Conservation (phyloP, 2,888 invertebrate genomes). For the Papilio elwesi region DNA sequence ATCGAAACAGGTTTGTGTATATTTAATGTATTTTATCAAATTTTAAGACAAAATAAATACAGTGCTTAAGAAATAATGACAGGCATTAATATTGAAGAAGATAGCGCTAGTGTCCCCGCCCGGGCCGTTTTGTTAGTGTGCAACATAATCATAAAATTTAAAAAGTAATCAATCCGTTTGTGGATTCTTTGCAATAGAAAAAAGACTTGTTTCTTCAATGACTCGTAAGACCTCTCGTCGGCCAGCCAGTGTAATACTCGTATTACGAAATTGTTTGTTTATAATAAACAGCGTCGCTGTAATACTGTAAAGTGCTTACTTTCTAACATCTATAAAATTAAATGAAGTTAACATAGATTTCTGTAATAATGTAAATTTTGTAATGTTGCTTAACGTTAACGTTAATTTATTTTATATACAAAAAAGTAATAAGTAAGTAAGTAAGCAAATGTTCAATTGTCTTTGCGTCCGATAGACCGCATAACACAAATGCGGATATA, state of each 20-base stretch:
- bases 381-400: background rate
- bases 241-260: conserved; percentile 67
- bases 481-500: conserved; percentile 12
- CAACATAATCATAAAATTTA: conserved; percentile 78
- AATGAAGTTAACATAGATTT: conserved; percentile 21
- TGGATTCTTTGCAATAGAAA: conserved; percentile 62
- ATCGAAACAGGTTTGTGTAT: conserved; percentile 41
- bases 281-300: conserved; percentile 51
- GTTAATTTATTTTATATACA: background rate
- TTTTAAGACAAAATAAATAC: conserved; percentile 52
- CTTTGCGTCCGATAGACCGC: conserved; percentile 4
- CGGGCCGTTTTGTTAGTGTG: conserved; percentile 65
- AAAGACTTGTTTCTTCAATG: conserved; percentile 78
- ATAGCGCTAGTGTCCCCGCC: conserved; percentile 63
- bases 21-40: conserved; percentile 46
- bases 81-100: conserved; percentile 66
- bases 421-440: background rate
- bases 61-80: conserved; percentile 68
- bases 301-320: conserved; percentile 58
- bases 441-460: conserved; percentile 13
- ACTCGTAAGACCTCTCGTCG: conserved; percentile 74
- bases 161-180: conserved; percentile 82
- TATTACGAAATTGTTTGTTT: conserved; percentile 65
- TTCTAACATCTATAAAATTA: conserved; percentile 48
- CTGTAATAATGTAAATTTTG: conserved; percentile 7